A percentile compares a stretch with the other conserved stretches of the same genome.
These are phyloP conservation scores for Elephas maximus DNA, from an alignment of 2,113 vertebrate species.

Conservation along the genomic window DNA sequence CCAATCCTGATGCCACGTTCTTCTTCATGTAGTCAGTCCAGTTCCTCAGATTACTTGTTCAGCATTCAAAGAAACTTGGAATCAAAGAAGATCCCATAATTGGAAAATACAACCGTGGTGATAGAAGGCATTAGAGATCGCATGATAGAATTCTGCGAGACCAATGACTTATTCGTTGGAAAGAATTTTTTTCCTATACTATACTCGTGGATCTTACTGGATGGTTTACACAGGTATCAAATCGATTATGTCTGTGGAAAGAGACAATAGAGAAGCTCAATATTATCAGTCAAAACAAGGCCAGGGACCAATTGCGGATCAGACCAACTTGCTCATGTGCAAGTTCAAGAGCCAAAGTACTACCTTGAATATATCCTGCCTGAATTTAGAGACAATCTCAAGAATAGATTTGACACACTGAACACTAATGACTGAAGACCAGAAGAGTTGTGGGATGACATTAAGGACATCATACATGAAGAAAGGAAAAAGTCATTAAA, in stretches of 20 bases:
- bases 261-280: background rate
- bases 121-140: no score
- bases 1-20: no score
- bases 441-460: background rate
- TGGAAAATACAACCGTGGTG: no score
- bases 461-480: background rate
- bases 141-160: no score
- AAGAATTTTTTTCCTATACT: no score
- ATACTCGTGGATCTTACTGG: background rate
- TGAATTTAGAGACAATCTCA: background rate
- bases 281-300: background rate
- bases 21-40: no score
- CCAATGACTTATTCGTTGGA: no score
- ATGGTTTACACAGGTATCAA: background rate
- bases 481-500: background rate
- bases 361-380: background rate
- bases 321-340: background rate
- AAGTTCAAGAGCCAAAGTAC: background rate
- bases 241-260: background rate
- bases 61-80: no score
- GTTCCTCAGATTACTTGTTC: no score
- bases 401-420: background rate
- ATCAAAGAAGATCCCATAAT: no score
- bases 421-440: background rate
- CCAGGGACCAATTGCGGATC: background rate